These are phyloP conservation scores for Scaptodrosophila latifasciaeformis DNA, from an alignment of 2,888 invertebrate species.

Conservation along the genomic window DNA sequence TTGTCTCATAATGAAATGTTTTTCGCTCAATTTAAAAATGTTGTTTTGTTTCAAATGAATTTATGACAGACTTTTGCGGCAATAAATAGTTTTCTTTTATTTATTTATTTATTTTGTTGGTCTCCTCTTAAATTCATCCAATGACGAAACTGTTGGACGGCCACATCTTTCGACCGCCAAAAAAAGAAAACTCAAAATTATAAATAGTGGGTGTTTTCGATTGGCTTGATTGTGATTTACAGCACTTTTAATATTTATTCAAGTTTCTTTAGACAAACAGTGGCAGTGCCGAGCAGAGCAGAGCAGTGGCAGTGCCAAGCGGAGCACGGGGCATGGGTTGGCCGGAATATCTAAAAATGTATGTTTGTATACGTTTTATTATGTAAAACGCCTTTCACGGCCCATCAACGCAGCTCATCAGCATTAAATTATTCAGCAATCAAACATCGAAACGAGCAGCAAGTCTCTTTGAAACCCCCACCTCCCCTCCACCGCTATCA, in stretches of 20 bases:
- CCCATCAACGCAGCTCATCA: slow-evolving; percentile 53
- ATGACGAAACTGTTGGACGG: slow-evolving; percentile 47
- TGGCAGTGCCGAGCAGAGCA: no score
- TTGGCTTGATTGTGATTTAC: slow-evolving; percentile 68
- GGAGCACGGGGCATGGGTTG: no score
- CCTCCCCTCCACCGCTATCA: background rate
- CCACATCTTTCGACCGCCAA: no score
- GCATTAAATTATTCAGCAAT: slow-evolving; percentile 59
- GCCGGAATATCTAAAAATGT: background rate
- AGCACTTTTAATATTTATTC: slow-evolving; percentile 46
- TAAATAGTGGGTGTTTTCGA: slow-evolving; percentile 68
- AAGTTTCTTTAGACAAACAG: background rate
- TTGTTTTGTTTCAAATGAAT: slow-evolving; percentile 58
- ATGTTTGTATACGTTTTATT: slow-evolving; percentile 58
- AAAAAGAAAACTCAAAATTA: slow-evolving; percentile 35
- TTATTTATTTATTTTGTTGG: no score
- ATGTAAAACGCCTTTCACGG: slow-evolving; percentile 64
- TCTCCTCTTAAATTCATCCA: slow-evolving; percentile 15
- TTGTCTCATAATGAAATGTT: slow-evolving; percentile 63
- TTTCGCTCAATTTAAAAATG: slow-evolving; percentile 64
- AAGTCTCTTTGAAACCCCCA: slow-evolving; percentile 1
- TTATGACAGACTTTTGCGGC: slow-evolving; percentile 56
- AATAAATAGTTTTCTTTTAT: slow-evolving; percentile 42
- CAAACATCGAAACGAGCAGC: slow-evolving; percentile 32
- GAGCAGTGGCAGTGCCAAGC: no score